phyloP scores from a whole-genome alignment of 2,797 vertebrate genomes.

The Parauchenoglanis ngamensis region DNA sequence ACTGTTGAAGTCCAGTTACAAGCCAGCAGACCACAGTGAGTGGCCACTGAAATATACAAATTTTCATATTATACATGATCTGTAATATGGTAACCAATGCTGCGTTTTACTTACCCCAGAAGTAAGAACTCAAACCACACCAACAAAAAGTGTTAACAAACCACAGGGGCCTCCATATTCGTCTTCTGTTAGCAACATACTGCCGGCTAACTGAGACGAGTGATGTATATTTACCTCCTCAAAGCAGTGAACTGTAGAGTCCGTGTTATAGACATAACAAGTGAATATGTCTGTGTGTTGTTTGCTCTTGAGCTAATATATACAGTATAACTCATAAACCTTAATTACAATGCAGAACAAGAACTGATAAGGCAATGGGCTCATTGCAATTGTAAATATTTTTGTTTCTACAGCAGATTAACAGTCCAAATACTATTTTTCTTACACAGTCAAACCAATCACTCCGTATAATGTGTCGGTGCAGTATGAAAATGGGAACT shows the following conservation, averaged over 20 bases:
- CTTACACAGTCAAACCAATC: constrained; percentile 63
- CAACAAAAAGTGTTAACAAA: neutral
- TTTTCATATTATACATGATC: neutral
- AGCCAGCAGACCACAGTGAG: constrained; percentile 48
- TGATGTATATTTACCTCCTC: neutral
- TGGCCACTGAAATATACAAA: neutral
- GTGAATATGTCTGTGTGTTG: neutral
- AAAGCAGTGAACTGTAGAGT: neutral
- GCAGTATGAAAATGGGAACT: neutral
- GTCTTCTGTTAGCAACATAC: neutral
- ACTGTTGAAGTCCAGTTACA: accelerated
- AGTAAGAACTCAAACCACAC: neutral
- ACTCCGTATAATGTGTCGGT: constrained; percentile 51
- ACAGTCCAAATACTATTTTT: constrained; percentile 8
- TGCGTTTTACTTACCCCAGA: neutral
- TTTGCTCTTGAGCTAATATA: neutral
- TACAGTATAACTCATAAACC: neutral
- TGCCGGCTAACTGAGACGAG: neutral
- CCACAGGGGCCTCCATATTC: neutral
- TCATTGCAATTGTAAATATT: too few relatives aligned
- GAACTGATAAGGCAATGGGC: too few relatives aligned
- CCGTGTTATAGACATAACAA: neutral
- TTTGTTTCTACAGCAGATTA: neutral
- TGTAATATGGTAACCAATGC: neutral
- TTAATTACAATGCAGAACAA: too few relatives aligned